Evolutionary conservation across 92 coral and sea anemone species (phyloP), one percentile per base, ranked within the genome.

Genomic region (Porites lobata): DNA sequence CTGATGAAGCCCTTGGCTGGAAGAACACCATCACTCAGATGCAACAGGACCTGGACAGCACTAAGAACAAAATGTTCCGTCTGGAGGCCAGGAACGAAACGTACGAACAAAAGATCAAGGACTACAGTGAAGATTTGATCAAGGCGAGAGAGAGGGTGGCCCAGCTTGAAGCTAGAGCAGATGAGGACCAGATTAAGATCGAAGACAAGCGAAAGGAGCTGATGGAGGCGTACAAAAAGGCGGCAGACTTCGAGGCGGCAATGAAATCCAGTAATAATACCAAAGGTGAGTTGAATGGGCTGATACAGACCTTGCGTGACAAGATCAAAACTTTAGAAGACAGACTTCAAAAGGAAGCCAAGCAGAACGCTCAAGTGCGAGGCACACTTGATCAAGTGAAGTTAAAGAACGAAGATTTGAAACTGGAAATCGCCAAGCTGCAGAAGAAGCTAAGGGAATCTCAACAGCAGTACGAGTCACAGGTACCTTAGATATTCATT

Each of bases 201-300:
- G 96, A 95, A 79, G 96, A 87, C 12, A 94, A 94, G 78, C 97
- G 96, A 69, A 93, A 92, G 87, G 98, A 95, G 84, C 88, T 97
- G 51, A 87, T 97, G 86, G 96, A 94, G 68, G 98, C 96, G 8
- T 96, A 94, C 89, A 97, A 97, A 81, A 97, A 91, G 85, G 93
- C 91, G 29, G 99, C 98, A 20, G 98, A 97, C 80, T 88, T 97
- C 47, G 99, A 97, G 66, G 98, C 99, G 47, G 99, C 99, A 80
- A 87, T 87, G 24, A 96, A 93, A 86, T 95, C 94, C 75, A 82
- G 91, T 50, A 85, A 81, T 64, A 97, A 95, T 67, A 91, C 94
- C 83, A 97, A 97, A 94, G 87, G 89, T 50, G 99, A 96, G 29
- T 88, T 96, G 21, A 95, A 90, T 75, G 96, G 98, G 10, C 94